Evolutionary conservation across 2,888 invertebrate species (phyloP).

Genomic region (Cryptocheilus praepositus): DNA sequence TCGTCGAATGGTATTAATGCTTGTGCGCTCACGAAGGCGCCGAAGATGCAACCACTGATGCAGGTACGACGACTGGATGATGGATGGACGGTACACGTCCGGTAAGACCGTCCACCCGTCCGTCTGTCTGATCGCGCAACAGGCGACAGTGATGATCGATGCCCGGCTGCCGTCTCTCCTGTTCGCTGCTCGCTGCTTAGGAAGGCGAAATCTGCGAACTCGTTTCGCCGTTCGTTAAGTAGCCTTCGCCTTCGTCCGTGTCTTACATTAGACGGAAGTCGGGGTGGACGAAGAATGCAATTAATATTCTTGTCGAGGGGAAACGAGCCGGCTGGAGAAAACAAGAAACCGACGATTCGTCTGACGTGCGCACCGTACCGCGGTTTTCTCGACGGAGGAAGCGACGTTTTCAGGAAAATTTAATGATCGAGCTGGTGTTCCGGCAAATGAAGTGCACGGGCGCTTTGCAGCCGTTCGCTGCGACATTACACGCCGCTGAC

Average conservation of each 20-base stretch:
- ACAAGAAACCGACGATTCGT: constrained; percentile 8
- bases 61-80: constrained; percentile 69
- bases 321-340: constrained; percentile 20
- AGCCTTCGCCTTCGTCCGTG: constrained; percentile 33
- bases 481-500: no score
- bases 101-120: constrained; percentile 48
- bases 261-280: constrained; percentile 36
- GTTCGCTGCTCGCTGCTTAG: constrained; percentile 48
- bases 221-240: constrained; percentile 48
- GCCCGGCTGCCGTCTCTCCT: constrained; percentile 53
- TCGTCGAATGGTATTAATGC: constrained; percentile 57
- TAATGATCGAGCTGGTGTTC: not conserved
- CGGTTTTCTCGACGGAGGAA: not conserved
- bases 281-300: constrained; percentile 34
- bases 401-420: not conserved
- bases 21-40: constrained; percentile 35
- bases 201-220: constrained; percentile 63
- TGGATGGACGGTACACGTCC: constrained; percentile 64
- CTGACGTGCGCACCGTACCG: not conserved
- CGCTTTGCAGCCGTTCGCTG: not conserved
- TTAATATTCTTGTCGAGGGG: constrained; percentile 40
- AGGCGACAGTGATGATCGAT: constrained; percentile 73
- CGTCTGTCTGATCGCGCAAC: constrained; percentile 63
- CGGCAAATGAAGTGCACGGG: not conserved
- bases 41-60: constrained; percentile 57